Evolutionary conservation across 2,888 invertebrate species (phyloP).

Genomic region (Oxyscelio sp.): DNA sequence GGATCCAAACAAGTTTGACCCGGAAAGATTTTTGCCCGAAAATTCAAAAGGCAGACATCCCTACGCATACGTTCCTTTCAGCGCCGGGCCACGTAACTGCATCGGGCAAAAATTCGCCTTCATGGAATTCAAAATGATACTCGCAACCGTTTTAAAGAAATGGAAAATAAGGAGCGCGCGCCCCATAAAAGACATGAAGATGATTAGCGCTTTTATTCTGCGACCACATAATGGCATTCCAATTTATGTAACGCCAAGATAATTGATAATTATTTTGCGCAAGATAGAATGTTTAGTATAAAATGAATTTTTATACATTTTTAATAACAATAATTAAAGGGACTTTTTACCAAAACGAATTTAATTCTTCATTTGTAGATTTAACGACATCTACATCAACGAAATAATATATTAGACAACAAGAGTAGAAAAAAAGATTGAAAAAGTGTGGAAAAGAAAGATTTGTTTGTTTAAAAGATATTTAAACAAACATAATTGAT

Average conservation of each 20-base stretch:
- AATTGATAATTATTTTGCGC: too few relatives aligned
- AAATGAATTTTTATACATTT: too few relatives aligned
- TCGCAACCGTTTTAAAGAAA: slow-evolving; percentile 78
- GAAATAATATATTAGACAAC: too few relatives aligned
- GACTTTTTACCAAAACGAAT: too few relatives aligned
- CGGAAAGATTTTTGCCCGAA: slow-evolving; percentile 88
- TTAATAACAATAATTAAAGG: too few relatives aligned
- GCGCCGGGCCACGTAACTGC: slow-evolving; percentile 85
- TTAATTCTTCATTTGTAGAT: too few relatives aligned
- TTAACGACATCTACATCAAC: too few relatives aligned
- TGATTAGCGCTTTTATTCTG: slow-evolving; percentile 74
- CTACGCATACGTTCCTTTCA: slow-evolving; percentile 84
- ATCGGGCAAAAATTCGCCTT: slow-evolving; percentile 82
- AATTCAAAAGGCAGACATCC: slow-evolving; percentile 82
- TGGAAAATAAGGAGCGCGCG: slow-evolving; percentile 80
- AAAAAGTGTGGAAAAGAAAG: too few relatives aligned
- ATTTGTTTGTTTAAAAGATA: too few relatives aligned
- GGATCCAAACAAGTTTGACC: slow-evolving; percentile 89
- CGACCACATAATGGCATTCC: slow-evolving; percentile 76
- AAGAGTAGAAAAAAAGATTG: too few relatives aligned
- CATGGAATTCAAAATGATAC: slow-evolving; percentile 80
- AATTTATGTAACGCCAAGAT: slow-evolving; percentile 64
- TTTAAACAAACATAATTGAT: too few relatives aligned
- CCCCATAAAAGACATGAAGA: slow-evolving; percentile 74
- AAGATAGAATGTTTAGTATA: too few relatives aligned